Conservation (phyloP, 2,797 vertebrate species). For the Amniataba percoides region DNA sequence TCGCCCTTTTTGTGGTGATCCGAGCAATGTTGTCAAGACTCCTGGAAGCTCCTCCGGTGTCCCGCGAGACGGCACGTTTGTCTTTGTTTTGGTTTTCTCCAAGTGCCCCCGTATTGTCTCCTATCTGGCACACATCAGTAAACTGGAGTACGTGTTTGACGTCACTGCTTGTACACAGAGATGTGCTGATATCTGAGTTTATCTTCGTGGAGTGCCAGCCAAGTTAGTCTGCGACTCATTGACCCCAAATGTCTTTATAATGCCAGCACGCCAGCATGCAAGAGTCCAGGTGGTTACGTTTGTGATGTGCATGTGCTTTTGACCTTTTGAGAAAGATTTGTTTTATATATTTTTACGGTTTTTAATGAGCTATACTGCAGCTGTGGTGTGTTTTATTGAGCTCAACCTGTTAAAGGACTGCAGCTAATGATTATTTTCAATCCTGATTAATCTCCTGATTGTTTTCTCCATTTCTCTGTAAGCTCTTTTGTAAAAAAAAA, state of each 20-base stretch:
- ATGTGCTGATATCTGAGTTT: conserved; percentile 57
- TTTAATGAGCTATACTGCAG: not conserved
- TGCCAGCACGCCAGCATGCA: too few species aligned
- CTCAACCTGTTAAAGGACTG: not conserved
- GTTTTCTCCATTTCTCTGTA: not conserved
- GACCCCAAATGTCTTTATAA: not conserved
- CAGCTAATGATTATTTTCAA: not conserved
- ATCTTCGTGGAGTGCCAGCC: conserved; percentile 37
- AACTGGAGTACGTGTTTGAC: conserved; percentile 58
- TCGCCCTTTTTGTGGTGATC: conserved; percentile 20
- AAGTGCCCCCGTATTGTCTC: conserved; percentile 46
- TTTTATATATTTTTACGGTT: too few species aligned
- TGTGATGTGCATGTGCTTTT: not conserved
- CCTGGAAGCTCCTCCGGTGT: conserved; percentile 25
- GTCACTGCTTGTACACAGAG: conserved; percentile 58
- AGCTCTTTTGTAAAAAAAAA: conserved; percentile 4
- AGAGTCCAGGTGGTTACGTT: not conserved
- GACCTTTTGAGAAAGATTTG: conserved; percentile 21
- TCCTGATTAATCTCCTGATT: not conserved
- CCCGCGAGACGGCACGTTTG: conserved; percentile 31
- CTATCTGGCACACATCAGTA: conserved; percentile 63
- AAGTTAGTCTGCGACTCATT: not conserved
- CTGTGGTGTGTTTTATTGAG: conserved; percentile 1
- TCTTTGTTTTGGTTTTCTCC: conserved; percentile 60
- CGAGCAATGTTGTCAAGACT: conserved; percentile 30